Percentiles rank a stretch among this genome's conserved stretches.
Evolutionary conservation across 2,113 vertebrate genomes (phyloP).

Genomic region (Mellivora capensis): DNA sequence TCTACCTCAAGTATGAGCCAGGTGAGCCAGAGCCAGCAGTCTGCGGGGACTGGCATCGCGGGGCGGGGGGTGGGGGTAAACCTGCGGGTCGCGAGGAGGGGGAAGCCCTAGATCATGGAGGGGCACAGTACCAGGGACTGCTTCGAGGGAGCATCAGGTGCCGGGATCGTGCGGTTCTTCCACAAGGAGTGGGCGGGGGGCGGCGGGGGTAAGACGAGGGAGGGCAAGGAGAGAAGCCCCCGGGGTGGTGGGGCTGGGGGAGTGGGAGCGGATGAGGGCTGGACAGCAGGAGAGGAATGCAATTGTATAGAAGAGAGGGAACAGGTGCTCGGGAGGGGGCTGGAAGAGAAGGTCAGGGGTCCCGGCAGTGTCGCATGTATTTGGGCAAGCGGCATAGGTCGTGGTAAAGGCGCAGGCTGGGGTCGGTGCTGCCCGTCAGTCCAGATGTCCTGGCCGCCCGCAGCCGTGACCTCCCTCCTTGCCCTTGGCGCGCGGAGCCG

Average conservation of each 20-base stretch:
- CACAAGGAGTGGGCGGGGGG: neutral
- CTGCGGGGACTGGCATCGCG: no score
- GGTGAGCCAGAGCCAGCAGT: conserved; percentile 82
- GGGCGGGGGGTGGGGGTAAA: neutral
- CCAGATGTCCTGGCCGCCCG: neutral
- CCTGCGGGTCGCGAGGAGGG: neutral
- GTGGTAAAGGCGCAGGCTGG: neutral
- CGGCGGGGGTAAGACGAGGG: neutral
- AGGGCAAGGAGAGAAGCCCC: neutral
- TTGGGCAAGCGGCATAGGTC: neutral
- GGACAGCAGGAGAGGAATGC: neutral
- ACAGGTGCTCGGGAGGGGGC: neutral
- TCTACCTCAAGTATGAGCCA: conserved; percentile 98
- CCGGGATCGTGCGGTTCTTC: neutral
- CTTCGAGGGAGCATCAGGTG: neutral
- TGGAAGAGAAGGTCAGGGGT: neutral
- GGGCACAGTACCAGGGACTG: neutral
- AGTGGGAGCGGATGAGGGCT: neutral
- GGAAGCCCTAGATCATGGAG: neutral
- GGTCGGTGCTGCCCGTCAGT: neutral
- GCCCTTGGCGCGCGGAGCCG: conserved; percentile 37
- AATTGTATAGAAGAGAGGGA: neutral
- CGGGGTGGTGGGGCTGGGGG: neutral
- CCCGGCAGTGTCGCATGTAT: neutral
- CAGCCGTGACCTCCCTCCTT: conserved; percentile 31